A percentile compares a stretch with the other conserved stretches of the same genome.
Evolutionary conservation across 2,888 invertebrate species (phyloP).

Genomic region (Poecilus cupreus): DNA sequence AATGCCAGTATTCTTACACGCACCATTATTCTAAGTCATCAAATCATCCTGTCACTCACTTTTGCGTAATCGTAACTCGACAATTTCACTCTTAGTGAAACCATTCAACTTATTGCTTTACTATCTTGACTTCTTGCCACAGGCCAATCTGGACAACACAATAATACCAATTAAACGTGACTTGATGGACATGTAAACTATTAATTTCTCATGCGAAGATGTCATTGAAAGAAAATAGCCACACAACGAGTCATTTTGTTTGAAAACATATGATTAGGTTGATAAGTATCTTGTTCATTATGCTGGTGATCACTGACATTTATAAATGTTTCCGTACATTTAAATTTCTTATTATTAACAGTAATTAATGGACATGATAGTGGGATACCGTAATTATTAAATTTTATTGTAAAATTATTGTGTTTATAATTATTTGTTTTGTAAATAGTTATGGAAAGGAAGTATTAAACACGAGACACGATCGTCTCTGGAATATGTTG

Average conservation of each 20-base stretch:
- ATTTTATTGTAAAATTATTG: too few relatives aligned
- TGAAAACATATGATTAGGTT: not conserved
- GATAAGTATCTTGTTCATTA: slow-evolving; percentile 32
- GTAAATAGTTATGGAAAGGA: too few relatives aligned
- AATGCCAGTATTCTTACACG: too few relatives aligned
- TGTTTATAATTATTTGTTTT: too few relatives aligned
- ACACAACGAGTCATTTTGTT: not conserved
- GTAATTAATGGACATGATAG: slow-evolving; percentile 5
- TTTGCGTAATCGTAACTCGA: too few relatives aligned
- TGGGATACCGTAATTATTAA: not conserved
- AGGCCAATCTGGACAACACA: not conserved
- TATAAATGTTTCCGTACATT: slow-evolving; percentile 4
- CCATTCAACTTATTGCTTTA: too few relatives aligned
- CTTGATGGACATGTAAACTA: not conserved
- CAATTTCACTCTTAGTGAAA: too few relatives aligned
- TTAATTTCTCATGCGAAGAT: not conserved
- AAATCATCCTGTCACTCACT: too few relatives aligned
- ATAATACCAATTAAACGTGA: not conserved
- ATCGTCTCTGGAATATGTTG: too few relatives aligned
- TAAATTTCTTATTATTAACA: not conserved
- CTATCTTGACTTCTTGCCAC: too few relatives aligned
- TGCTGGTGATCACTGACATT: not conserved
- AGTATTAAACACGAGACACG: too few relatives aligned
- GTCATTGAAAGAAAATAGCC: not conserved
- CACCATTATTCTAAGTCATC: too few relatives aligned